Conservation (phyloP, 2,113 vertebrate species). For the Gasterosteus aculeatus region DNA sequence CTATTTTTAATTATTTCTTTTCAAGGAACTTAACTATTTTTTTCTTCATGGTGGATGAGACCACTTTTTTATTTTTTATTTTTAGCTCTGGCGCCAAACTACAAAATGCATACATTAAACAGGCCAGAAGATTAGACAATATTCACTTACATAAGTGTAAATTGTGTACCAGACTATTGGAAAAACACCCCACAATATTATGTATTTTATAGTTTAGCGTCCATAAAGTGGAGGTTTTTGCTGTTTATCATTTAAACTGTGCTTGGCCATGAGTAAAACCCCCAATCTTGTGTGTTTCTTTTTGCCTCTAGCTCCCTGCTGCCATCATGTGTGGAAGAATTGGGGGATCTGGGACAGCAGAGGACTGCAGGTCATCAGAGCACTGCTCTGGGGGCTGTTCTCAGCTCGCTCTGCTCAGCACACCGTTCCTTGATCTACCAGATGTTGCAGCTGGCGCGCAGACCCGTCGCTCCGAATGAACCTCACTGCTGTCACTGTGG, state of each 20-base stretch:
- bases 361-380: slow-evolving; percentile 29
- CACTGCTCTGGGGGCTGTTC: slow-evolving; percentile 61
- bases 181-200: no score
- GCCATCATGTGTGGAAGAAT: slow-evolving; percentile 52
- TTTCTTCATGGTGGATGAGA: background rate
- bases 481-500: slow-evolving; percentile 54
- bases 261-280: slow-evolving; percentile 24
- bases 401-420: slow-evolving; percentile 65
- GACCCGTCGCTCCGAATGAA: slow-evolving; percentile 35
- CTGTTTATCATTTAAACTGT: background rate
- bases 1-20: background rate
- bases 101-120: background rate
- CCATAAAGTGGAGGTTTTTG: no score
- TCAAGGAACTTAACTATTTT: background rate
- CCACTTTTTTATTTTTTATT: background rate
- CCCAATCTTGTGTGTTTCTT: slow-evolving; percentile 43
- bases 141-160: background rate
- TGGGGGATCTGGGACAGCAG: slow-evolving; percentile 30
- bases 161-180: background rate
- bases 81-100: background rate
- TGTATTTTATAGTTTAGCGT: no score
- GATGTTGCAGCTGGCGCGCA: slow-evolving; percentile 67
- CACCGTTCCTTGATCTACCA: slow-evolving; percentile 71
- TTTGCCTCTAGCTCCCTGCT: slow-evolving; percentile 61
- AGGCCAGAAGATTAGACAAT: background rate